Evolutionary conservation across 2,888 invertebrate genomes (phyloP), one percentile per base, ranked within the genome.

Genomic region (Acanthococcus lagerstroemiae): DNA sequence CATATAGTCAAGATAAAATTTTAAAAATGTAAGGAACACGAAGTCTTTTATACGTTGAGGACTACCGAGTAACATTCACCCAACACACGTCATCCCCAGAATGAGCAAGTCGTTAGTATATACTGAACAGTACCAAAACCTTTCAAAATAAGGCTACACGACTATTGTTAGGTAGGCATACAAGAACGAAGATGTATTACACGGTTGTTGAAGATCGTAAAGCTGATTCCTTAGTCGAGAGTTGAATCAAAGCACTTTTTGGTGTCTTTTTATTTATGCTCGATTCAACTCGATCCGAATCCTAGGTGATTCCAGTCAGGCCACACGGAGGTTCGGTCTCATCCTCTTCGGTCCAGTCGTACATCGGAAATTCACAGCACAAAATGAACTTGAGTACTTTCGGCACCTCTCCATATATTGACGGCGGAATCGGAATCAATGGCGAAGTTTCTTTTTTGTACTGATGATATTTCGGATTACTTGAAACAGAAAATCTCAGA

Each of bases 401-500:
- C 1, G 93, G 93, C 48, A 93, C 87, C 75, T 89, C 88, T n/a
- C 85, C 85, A 77, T 93, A 94, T 54, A 92, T 84, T 1, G 86
- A 82, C 0, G 91, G 89, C 7, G 93, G 93, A 68, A 94, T 84
- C 4, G 91, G 93, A 75, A 94, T 88, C 72, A 94, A 77, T 0
- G 92, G 91, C 67, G 93, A 93, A 55, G 93, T 94, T 2, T 88
- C 87, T 54, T 84, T 80, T 76, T 94, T 94, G 78, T 93, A 94
- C 75, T 86, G 86, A 69, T 88, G 83, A 77, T 94, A 94, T 73
- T 89, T 87, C 65, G 88, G 83, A 77, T 87, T 86, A 77, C 88
- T 88, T 76, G 12, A 78, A 78, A 68, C 61, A 68, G 71, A 72
- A 70, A 3, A n/a, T n/a, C n/a, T n/a, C n/a, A n/a, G n/a, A n/a